These are phyloP conservation scores for Pterois miles DNA, from an alignment of 2,797 vertebrate species.

Conservation along the genomic window DNA sequence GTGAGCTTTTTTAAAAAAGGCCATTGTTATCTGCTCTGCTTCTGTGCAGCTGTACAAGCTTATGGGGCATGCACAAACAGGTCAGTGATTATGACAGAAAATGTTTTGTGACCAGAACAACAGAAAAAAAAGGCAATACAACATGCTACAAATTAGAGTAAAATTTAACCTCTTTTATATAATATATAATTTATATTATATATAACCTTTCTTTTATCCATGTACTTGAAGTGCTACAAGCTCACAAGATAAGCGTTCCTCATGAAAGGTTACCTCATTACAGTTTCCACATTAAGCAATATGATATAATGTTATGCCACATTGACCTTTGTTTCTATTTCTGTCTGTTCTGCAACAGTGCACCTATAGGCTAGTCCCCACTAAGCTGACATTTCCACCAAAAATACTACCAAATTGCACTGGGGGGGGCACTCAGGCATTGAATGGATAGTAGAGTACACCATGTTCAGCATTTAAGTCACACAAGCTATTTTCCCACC, in stretches of 20 bases:
- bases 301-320: slow-evolving; percentile 68
- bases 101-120: slow-evolving; percentile 23
- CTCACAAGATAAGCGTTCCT: not conserved
- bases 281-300: slow-evolving; percentile 63
- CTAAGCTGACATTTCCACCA: slow-evolving; percentile 63
- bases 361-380: slow-evolving; percentile 43
- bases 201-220: not conserved
- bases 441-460: slow-evolving; percentile 21
- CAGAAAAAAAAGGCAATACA: slow-evolving; percentile 1
- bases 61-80: slow-evolving; percentile 57
- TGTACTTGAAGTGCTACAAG: slow-evolving; percentile 18
- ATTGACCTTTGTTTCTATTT: slow-evolving; percentile 75
- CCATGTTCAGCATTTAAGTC: slow-evolving; percentile 13
- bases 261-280: slow-evolving; percentile 70
- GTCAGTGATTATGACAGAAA: slow-evolving; percentile 53
- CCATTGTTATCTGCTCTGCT: slow-evolving; percentile 39
- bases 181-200: no score
- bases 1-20: slow-evolving; percentile 49
- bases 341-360: slow-evolving; percentile 51
- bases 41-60: slow-evolving; percentile 56
- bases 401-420: slow-evolving; percentile 47
- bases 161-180: not conserved
- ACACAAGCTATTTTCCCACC: slow-evolving; percentile 4
- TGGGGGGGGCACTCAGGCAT: not conserved
- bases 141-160: not conserved